Conservation (phyloP, 2,888 invertebrate genomes). For the Lithophane ornitopus region DNA sequence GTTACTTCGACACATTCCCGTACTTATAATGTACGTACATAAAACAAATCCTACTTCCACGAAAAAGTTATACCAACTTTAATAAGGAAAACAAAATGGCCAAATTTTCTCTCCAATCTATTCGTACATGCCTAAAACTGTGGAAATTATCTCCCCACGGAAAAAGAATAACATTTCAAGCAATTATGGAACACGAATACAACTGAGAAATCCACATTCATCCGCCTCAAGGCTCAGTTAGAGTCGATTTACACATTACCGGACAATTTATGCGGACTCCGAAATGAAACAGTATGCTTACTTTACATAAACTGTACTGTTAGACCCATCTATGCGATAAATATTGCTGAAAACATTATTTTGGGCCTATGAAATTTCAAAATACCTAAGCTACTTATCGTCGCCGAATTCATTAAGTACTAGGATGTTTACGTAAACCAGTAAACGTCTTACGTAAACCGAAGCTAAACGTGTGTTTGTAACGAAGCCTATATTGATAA, state of each 20-base stretch:
- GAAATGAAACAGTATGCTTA: conserved; percentile 45
- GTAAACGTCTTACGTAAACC: conserved; percentile 36
- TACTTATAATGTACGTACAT: neutral
- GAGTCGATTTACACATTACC: conserved; percentile 59
- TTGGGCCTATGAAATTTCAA: conserved; percentile 2
- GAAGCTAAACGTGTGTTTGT: conserved; percentile 14
- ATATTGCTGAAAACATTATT: conserved; percentile 37
- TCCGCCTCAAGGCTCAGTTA: conserved; percentile 30
- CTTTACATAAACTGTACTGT: conserved; percentile 44
- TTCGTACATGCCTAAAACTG: conserved; percentile 31
- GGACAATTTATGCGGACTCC: conserved; percentile 47
- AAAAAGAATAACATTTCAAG: conserved; percentile 52
- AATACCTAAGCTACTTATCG: neutral
- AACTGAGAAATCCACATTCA: conserved; percentile 45
- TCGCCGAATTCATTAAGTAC: conserved; percentile 22
- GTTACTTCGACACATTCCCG: neutral
- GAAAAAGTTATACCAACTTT: conserved; percentile 18
- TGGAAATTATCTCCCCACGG: conserved; percentile 41
- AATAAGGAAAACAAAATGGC: conserved; percentile 18
- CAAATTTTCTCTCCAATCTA: conserved; percentile 33
- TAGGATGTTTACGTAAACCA: conserved; percentile 18
- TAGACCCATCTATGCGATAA: conserved; percentile 19
- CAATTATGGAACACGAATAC: conserved; percentile 51
- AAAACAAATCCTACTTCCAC: neutral
- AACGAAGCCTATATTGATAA: conserved; percentile 43